Evolutionary conservation across 2,113 vertebrate genomes (phyloP), one percentile per base, ranked within the genome.

Genomic region (Labeo catla): DNA sequence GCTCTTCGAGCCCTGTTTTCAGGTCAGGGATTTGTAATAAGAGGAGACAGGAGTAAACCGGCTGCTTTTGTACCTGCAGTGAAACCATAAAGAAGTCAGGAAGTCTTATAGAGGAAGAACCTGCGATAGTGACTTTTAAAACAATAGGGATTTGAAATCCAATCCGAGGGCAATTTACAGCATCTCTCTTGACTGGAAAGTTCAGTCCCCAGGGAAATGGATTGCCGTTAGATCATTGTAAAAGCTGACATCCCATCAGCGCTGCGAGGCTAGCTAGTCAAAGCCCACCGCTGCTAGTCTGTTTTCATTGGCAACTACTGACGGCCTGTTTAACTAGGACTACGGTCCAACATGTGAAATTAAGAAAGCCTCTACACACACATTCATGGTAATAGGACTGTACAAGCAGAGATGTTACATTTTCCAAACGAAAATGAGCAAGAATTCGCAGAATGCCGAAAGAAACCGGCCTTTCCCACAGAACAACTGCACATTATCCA

Each of bases 271-370:
- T 87, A 84, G 80, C 84, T 87, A 84, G 80, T 86, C 78, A 28
- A 81, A 76, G 76, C 86, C 74, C 78, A 76, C 87, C 66, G 74
- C 73, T 80, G 80, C 65, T 76, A 80, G 78, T 54, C 36, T 90
- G 76, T 91, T 91, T 89, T 89, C 82, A 86, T 90, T 91, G 90
- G 89, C 90, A 85, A 78, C 74, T 66, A 77, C 76, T 49, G 79
- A 81, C 13, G 81, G 85, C 49, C 86, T 76, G 66, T 86, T 91
- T 87, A 89, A 86, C 84, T 72, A 50, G 84, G 74, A 81, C 79
- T 66, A 76, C 79, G 45, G 61, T 81, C 86, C 86, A 85, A 89
- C 59, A 81, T 74, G 61, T 77, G 80, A 78, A 88, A 87, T 86
- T 70, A 86, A 72, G 87, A 85, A 81, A 76, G 57, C 61, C 43